Evolutionary conservation across 1,140 invertebrate species (phyloP).

Genomic region (Arion vulgaris): DNA sequence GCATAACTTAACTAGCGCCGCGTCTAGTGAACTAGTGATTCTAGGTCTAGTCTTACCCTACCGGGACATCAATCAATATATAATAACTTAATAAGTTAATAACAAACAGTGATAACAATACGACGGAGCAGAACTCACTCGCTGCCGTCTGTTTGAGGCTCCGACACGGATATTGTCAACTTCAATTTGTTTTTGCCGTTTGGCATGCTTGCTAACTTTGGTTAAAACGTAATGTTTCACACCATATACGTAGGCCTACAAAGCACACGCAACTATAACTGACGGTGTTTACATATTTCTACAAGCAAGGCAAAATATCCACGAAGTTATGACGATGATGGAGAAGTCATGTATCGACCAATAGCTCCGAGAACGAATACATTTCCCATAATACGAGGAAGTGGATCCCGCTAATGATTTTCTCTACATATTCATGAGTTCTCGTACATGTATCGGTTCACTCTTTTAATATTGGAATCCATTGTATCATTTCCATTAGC

Average conservation of each 20-base stretch:
- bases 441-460: neutral
- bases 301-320: neutral
- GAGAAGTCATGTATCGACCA: neutral
- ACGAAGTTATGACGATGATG: neutral
- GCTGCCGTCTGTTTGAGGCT: conserved; percentile 68
- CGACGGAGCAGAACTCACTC: conserved; percentile 57
- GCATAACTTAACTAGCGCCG: no score
- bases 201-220: conserved; percentile 41
- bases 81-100: no score
- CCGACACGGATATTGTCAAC: conserved; percentile 89
- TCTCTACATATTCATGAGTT: conserved; percentile 16
- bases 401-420: neutral
- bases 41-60: no score
- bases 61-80: conserved; percentile 16
- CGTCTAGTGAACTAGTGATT: no score
- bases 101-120: no score
- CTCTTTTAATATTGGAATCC: neutral
- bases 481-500: no score
- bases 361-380: neutral
- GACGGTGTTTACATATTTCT: neutral
- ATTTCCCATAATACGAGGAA: conserved; percentile 49
- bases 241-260: neutral
- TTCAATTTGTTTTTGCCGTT: conserved; percentile 90
- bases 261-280: neutral
- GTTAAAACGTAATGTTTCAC: neutral